Conservation (phyloP, 2,797 vertebrate species). For the Trachurus trachurus region DNA sequence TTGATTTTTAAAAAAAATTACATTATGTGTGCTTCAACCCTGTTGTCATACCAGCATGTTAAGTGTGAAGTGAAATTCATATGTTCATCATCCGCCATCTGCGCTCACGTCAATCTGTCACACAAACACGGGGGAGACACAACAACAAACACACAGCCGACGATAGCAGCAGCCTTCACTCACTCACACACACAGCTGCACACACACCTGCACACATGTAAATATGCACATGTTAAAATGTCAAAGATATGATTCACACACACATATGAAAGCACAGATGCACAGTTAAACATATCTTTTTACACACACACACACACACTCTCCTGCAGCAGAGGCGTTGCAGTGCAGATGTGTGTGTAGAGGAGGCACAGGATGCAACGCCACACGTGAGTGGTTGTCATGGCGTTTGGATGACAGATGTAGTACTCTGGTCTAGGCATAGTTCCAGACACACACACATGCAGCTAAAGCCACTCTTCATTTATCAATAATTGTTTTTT, state of each 20-base stretch:
- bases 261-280: conserved; percentile 59
- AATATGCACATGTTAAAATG: conserved; percentile 53
- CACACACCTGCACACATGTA: conserved; percentile 56
- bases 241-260: conserved; percentile 54
- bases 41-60: conserved; percentile 57
- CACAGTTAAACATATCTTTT: conserved; percentile 40
- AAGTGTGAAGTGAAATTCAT: conserved; percentile 70
- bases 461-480: conserved; percentile 75
- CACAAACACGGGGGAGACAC: conserved; percentile 26
- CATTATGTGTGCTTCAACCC: conserved; percentile 43
- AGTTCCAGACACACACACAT: conserved; percentile 63
- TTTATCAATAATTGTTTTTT: conserved; percentile 83
- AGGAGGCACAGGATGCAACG: conserved; percentile 77
- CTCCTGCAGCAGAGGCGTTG: conserved; percentile 47
- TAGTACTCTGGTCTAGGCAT: conserved; percentile 74
- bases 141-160: conserved; percentile 28
- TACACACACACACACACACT: conserved; percentile 23
- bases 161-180: conserved; percentile 25
- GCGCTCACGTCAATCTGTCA: conserved; percentile 70
- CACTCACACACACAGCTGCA: conserved; percentile 43
- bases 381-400: conserved; percentile 79
- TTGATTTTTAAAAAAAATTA: conserved; percentile 6
- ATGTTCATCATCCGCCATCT: conserved; percentile 71
- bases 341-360: conserved; percentile 77
- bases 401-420: conserved; percentile 78